Conservation (phyloP, 2,797 vertebrate genomes). For the Fringilla coelebs region DNA sequence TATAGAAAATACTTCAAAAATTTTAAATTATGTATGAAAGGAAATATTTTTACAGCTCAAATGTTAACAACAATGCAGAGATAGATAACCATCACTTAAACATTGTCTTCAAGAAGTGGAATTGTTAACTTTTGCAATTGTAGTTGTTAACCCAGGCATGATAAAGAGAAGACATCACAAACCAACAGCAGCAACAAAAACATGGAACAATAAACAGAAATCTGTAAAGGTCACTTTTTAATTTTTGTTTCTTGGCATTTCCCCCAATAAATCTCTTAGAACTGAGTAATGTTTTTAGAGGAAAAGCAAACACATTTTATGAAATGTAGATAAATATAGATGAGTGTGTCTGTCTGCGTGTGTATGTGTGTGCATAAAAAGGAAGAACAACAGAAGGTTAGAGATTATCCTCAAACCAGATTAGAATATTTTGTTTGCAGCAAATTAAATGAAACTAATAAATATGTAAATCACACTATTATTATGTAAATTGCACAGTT, state of each 20-base stretch:
- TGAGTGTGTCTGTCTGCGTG: neutral
- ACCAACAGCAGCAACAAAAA: neutral
- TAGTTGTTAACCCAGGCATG: neutral
- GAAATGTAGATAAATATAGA: neutral
- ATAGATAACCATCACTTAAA: neutral
- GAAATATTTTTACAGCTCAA: neutral
- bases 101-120: neutral
- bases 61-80: neutral
- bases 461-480: conserved; percentile 38
- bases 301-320: neutral
- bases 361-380: neutral
- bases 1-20: rapidly evolving
- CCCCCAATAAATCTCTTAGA: neutral
- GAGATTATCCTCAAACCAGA: conserved; percentile 14
- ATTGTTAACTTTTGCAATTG: neutral
- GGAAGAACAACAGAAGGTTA: conserved; percentile 10
- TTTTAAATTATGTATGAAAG: neutral
- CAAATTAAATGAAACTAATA: conserved; percentile 45
- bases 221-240: neutral
- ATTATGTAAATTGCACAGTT: neutral
- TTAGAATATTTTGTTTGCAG: neutral
- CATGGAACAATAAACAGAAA: neutral
- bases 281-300: neutral
- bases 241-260: neutral
- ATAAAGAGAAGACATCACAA: neutral